Evolutionary conservation across 2,888 invertebrate genomes (phyloP).

Genomic region (Idaea aversata): DNA sequence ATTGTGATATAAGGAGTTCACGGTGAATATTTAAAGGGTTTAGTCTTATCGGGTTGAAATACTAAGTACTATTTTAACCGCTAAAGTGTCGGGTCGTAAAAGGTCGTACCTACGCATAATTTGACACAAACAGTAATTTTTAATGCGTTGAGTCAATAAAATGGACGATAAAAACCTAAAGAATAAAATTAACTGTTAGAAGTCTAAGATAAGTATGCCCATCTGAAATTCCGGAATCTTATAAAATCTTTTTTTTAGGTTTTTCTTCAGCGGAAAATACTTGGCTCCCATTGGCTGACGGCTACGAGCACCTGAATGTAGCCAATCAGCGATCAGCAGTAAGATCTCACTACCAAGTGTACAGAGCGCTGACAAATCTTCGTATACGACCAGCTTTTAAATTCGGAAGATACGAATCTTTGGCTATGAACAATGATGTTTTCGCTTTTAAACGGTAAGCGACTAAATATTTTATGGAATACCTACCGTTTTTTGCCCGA

Average conservation of each 20-base stretch:
- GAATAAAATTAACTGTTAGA: background rate
- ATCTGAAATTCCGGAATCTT: background rate
- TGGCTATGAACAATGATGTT: conserved; percentile 73
- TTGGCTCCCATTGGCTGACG: conserved; percentile 85
- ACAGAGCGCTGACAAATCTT: conserved; percentile 71
- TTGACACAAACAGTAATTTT: background rate
- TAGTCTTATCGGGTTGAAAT: background rate
- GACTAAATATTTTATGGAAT: background rate
- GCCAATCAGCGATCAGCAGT: conserved; percentile 68
- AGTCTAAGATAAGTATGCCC: background rate
- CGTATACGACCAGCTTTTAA: conserved; percentile 76
- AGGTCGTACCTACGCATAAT: background rate
- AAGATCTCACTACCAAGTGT: conserved; percentile 80
- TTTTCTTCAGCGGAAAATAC: conserved; percentile 79
- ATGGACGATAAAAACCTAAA: background rate
- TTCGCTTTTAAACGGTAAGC: conserved; percentile 78
- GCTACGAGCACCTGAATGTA: conserved; percentile 81
- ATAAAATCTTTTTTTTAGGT: conserved; percentile 49
- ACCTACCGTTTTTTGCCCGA: too few species aligned
- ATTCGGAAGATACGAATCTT: conserved; percentile 73
- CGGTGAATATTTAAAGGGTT: background rate
- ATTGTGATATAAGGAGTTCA: background rate
- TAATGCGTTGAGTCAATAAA: background rate
- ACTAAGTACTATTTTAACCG: background rate
- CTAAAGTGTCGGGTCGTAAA: background rate